Evolutionary conservation across 1,140 invertebrate genomes (phyloP), one percentile per base, ranked within the genome.

Genomic region (Drosophila suzukii): DNA sequence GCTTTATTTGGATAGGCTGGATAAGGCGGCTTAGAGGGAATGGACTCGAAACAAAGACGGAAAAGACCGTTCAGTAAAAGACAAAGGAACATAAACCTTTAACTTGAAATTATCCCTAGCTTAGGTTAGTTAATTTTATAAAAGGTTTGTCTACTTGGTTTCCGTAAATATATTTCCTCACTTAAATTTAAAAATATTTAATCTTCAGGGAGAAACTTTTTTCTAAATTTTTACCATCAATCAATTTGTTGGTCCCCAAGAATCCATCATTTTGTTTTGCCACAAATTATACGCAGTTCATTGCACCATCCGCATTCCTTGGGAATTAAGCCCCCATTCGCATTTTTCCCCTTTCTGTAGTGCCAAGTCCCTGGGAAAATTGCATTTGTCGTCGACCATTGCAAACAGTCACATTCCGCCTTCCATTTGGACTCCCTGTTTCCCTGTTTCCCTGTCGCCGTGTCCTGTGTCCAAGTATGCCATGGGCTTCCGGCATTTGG

Each of bases 401-500:
- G 66, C 67, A 73, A 77, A 76, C 70, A 50, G 74, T 77, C 66
- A 39, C 30, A 49, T 76, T 75, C 49, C 71, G 51, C 71, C 75
- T 65, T 75, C 46, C 49, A 46, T 60, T 75, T 63, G 36, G 62
- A 20, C 55, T 36, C 10, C 15, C 24, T 46, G 39, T 32, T n/a
- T n/a, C n/a, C n/a, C n/a, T n/a, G n/a, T n/a, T n/a, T n/a, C n/a
- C n/a, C 24, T 46, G 39, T 32, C 65, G 30, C 12, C 15, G 10
- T 38, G 12, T 50, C 30, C 50, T 81, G 60, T 61, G 67, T 62
- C 67, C 75, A 81, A 81, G 78, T 71, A 70, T 65, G 77, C 62
- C 83, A 82, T 58, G 75, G 55, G 72, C 84, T 89, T 88, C 83
- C 83, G 83, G 80, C 83, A 88, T 88, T 88, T 89, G 84, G 79